Evolutionary conservation across 92 coral and sea anemone genomes (phyloP), one percentile per base, ranked within the genome.

Genomic region (Pocillopora meandrina): DNA sequence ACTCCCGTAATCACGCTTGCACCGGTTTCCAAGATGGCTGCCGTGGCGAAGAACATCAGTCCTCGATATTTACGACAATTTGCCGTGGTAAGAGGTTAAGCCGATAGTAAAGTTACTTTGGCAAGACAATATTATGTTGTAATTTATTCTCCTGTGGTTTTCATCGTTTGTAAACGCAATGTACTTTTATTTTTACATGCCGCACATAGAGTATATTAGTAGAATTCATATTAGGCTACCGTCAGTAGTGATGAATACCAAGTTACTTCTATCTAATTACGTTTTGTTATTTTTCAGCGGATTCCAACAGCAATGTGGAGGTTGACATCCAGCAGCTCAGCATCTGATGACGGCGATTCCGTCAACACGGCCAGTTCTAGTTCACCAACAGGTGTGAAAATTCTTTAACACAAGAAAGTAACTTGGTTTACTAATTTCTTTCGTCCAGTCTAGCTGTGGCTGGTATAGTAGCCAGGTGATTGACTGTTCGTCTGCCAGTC

Each of bases 21-120:
- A 0, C 9, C 55, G 14, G n/a, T 31, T 68, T 86, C 36, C 90
- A 93, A 93, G 81, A 93, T 93, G 97, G 95, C 97, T 82, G 90
- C 95, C 74, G 42, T 68, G 58, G 61, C 19, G 47, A 69, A 21
- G 69, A 21, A 15, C 17, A 4, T 81, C 18, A 10, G 1, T 69
- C 35, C 85, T 10, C 65, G 69, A 71, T 70, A 36, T 58, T 65
- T 74, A n/a, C 86, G 80, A 74, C 79, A 62, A 26, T 17, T 85
- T 61, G 72, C 19, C 13, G 60, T 78, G 89, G 83, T 79, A 61
- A 66, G 77, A 10, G 10, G 33, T 34, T 33, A 9, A 7, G 9
- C 31, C 21, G 21, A 18, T 3, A 3, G 19, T 26, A 21, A 65
- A 47, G 36, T 36, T 74, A 17, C 12, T n/a, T 70, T 20, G 12